phyloP scores from a whole-genome alignment of 2,888 invertebrate species.

The Mechanitis messenoides region DNA sequence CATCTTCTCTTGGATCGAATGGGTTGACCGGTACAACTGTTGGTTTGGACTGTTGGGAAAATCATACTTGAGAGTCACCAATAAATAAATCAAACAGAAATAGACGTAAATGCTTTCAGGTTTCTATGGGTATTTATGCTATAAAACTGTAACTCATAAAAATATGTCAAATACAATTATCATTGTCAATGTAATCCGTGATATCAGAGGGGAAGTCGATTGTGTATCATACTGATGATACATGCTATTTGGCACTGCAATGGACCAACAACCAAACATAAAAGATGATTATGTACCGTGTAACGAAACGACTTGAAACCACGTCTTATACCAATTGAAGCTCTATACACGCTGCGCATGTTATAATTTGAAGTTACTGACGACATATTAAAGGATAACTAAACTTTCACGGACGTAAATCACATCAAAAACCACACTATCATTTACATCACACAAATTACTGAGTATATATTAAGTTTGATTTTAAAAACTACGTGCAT shows the following conservation, averaged over 20 bases:
- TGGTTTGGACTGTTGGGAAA: conserved; percentile 78
- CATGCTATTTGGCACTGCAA: conserved; percentile 2
- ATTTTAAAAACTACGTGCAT: conserved; percentile 56
- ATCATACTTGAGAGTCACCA: background rate
- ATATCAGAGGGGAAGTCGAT: background rate
- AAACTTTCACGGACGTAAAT: conserved; percentile 15
- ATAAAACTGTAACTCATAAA: no score
- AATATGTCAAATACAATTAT: no score
- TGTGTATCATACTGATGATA: background rate
- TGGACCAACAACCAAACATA: conserved; percentile 8
- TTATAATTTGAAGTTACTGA: conserved; percentile 68
- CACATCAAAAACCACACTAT: conserved; percentile 24
- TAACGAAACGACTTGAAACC: conserved; percentile 72
- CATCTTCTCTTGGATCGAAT: conserved; percentile 88
- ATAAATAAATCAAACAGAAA: no score
- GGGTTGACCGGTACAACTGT: conserved; percentile 85
- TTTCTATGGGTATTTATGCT: no score
- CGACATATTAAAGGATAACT: conserved; percentile 53
- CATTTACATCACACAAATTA: conserved; percentile 36
- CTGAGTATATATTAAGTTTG: conserved; percentile 36
- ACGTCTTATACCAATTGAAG: conserved; percentile 67
- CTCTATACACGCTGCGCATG: conserved; percentile 69
- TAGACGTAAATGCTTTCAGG: no score
- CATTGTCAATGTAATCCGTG: background rate
- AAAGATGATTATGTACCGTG: conserved; percentile 54